Evolutionary conservation across 2,888 invertebrate species (phyloP).

Genomic region (Monochamus alternatus): DNA sequence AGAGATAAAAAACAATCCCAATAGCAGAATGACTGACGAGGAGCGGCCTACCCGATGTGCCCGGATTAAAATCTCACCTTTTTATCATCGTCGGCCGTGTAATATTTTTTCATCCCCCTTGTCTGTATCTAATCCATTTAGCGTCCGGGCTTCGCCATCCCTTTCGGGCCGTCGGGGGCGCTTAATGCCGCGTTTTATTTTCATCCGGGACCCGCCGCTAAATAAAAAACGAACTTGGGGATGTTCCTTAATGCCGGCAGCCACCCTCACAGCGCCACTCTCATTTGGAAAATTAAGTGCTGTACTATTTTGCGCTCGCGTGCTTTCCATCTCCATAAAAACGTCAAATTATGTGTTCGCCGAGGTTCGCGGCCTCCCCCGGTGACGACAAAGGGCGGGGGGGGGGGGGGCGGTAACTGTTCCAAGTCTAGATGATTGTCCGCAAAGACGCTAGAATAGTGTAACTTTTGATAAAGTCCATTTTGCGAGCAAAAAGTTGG

Average conservation of each 20-base stretch:
- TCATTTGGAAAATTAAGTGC: constrained; percentile 45
- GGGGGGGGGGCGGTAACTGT: background rate
- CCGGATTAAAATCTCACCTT: constrained; percentile 51
- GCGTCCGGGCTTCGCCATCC: constrained; percentile 55
- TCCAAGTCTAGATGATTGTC: background rate
- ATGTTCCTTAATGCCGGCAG: constrained; percentile 38
- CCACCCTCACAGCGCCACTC: constrained; percentile 36
- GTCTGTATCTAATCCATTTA: constrained; percentile 68
- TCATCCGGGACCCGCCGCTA: constrained; percentile 53
- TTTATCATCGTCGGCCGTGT: constrained; percentile 61
- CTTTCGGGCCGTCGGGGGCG: constrained; percentile 62
- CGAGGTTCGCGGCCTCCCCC: constrained; percentile 1
- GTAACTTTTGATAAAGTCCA: no score
- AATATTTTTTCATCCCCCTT: constrained; percentile 69
- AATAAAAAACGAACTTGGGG: constrained; percentile 40
- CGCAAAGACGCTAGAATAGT: background rate
- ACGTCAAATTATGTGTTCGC: constrained; percentile 39
- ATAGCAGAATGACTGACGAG: constrained; percentile 45
- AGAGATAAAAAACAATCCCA: constrained; percentile 44
- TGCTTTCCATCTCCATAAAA: constrained; percentile 41
- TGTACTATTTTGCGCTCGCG: constrained; percentile 36
- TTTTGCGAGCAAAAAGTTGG: no score
- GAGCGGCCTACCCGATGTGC: constrained; percentile 22
- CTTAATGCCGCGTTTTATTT: constrained; percentile 67
- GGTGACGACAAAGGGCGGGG: background rate